Base-by-base conservation (phyloP, 2,113 vertebrate species). In the Rallus limicola region DNA sequence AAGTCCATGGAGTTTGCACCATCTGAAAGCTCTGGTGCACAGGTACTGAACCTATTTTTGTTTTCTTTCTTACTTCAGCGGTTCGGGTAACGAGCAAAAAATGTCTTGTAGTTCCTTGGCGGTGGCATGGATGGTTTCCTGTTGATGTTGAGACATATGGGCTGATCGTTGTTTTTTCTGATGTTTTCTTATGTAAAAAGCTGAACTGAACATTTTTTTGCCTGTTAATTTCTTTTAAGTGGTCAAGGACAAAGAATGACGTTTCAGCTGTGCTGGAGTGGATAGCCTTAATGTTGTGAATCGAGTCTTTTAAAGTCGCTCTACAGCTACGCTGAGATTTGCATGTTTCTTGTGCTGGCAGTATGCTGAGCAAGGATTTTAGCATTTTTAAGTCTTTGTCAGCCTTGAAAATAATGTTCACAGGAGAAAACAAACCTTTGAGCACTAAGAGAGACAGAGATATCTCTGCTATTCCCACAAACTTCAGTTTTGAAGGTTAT, bases 1-100 rank as follows among this genome's bases (percentile, higher is more conserved):
- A 99, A 99, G 96, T 99, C 99, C 92, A 99, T 99, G 99, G 99
- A 99, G 98, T 99, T 99, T 96, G 98, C 98, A 53, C 98, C 98
- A 2, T 98, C 99, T 11, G 99, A 99, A 86, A 98, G 97, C 93
- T 98, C 99, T 92, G 97, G 98, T 94, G 97, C 97, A 4, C 99
- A 99, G 99, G 99, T 99, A 99, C 87, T 65, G 42, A 56, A 81
- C 56, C 81, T 84, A 36, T 25, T 90, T 93, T 80, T 38, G 26
- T 71, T 95, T 60, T 72, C 86, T 91, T 95, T 7, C 56, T 92
- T 78, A 58, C 60, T 53, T 86, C 63, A 62, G 48, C 62, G 58
- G 34, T 52, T 81, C 53, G 25, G 28, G 46, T 82, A 59, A 62
- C 58, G 38, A 82, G 26, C 16, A 34, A 8, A 8, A 34, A 26